A percentile compares a stretch with the other conserved stretches of the same genome.
phyloP scores from a whole-genome alignment of 1,140 invertebrate species.

The Hesperophylax magnus region DNA sequence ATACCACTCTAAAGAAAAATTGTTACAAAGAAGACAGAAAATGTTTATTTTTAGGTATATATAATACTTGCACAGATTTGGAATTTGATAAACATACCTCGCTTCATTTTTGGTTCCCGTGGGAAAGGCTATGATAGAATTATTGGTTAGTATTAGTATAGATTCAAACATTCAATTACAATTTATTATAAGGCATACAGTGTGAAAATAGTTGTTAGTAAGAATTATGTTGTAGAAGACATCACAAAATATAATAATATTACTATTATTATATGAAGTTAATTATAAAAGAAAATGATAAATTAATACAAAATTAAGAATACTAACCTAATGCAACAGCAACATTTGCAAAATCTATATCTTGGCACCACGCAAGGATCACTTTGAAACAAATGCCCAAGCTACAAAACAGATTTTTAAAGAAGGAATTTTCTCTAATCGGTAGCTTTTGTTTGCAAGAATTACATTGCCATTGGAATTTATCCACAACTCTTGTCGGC shows the following conservation, averaged over 20 bases:
- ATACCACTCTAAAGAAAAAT: too few relatives aligned
- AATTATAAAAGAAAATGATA: background rate
- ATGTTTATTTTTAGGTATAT: too few relatives aligned
- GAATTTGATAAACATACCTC: background rate
- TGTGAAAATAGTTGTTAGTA: background rate
- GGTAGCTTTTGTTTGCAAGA: slow-evolving; percentile 50
- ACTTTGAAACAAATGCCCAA: slow-evolving; percentile 51
- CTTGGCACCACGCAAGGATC: slow-evolving; percentile 54
- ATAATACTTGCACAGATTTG: too few relatives aligned
- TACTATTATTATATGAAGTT: background rate
- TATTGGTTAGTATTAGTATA: background rate
- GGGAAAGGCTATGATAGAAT: background rate
- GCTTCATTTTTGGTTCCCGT: background rate
- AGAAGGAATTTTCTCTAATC: slow-evolving; percentile 54
- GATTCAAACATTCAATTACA: background rate
- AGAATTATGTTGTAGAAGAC: background rate
- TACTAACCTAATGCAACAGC: slow-evolving; percentile 49
- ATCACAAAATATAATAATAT: background rate
- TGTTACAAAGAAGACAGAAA: too few relatives aligned
- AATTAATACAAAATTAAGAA: background rate
- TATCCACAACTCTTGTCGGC: slow-evolving; percentile 51
- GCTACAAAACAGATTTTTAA: slow-evolving; percentile 53
- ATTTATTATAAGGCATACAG: background rate
- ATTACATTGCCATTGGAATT: slow-evolving; percentile 55
- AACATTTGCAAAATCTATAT: slow-evolving; percentile 48